Evolutionary conservation across 37 sponge, comb jelly and placozoan species (phyloP).

Genomic region (Haliclona indistincta): DNA sequence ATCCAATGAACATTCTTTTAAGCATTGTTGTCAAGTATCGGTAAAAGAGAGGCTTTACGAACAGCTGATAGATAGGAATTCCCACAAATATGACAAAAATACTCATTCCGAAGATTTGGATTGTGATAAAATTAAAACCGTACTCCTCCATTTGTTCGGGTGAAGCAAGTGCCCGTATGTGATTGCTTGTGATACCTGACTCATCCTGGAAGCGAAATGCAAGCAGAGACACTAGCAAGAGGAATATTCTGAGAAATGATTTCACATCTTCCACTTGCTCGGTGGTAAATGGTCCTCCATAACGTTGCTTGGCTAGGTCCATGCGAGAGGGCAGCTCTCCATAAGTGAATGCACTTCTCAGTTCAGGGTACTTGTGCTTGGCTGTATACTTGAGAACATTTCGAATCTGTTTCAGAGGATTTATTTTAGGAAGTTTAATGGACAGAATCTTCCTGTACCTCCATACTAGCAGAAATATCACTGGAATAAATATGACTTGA

Average conservation of each 20-base stretch:
- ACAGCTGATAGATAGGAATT: background rate
- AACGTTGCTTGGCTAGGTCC: background rate
- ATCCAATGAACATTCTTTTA: background rate
- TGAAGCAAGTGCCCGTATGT: no score
- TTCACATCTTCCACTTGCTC: conserved; percentile 7
- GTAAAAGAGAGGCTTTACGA: background rate
- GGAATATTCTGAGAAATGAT: background rate
- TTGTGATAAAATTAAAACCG: background rate
- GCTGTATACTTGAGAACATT: background rate
- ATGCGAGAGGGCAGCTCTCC: background rate
- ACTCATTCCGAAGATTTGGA: background rate
- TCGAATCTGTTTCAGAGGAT: background rate
- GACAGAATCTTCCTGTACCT: no score
- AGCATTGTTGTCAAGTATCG: background rate
- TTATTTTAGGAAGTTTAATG: background rate
- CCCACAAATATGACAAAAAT: background rate
- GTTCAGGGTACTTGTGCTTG: background rate
- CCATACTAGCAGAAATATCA: no score
- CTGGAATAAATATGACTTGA: no score
- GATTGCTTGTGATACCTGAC: no score
- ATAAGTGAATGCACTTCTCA: background rate
- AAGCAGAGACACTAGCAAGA: background rate
- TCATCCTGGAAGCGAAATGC: no score
- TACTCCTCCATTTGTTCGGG: no score
- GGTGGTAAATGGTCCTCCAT: background rate